These are phyloP conservation scores for Sicus ferrugineus DNA, from an alignment of 2,888 invertebrate genomes.

Conservation along the genomic window DNA sequence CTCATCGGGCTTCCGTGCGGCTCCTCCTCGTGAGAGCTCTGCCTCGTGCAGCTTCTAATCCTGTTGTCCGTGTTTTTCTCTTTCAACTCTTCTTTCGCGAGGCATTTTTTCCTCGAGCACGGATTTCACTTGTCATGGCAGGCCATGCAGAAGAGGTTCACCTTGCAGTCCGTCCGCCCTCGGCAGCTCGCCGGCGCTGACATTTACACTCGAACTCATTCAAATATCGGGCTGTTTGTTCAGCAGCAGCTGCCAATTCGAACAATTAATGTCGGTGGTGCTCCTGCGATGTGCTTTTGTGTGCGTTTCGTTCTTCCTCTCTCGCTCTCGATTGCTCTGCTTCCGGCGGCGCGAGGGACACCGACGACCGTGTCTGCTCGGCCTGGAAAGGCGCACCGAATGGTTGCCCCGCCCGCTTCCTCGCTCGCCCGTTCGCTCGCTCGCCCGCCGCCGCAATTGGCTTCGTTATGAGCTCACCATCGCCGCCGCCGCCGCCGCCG, in stretches of 20 bases:
- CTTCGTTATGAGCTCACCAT: slow-evolving; percentile 19
- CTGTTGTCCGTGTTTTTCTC: not conserved
- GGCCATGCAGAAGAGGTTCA: not conserved
- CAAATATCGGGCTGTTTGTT: not conserved
- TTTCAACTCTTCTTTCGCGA: not conserved
- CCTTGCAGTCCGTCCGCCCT: not conserved
- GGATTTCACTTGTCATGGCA: too few relatives aligned
- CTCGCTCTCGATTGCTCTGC: not conserved
- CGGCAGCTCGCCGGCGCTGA: not conserved
- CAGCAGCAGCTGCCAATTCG: slow-evolving; percentile 3
- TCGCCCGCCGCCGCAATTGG: slow-evolving; percentile 4
- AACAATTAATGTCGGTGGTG: not conserved
- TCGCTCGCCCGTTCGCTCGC: too few relatives aligned
- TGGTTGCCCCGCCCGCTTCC: not conserved
- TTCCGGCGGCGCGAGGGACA: not conserved
- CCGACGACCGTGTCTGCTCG: slow-evolving; percentile 21
- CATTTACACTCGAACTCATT: not conserved
- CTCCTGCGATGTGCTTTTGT: not conserved
- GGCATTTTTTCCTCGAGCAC: too few relatives aligned
- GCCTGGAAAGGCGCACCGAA: slow-evolving; percentile 29
- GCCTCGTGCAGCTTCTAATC: not conserved
- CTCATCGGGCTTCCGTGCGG: slow-evolving; percentile 6
- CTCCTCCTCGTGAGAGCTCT: not conserved
- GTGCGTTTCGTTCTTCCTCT: not conserved
- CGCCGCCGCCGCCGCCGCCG: too few relatives aligned